Percentiles rank a stretch among this genome's conserved stretches.
Conservation (phyloP, 37 sponge, comb jelly and placozoan genomes). For the Tethya wilhelma region DNA sequence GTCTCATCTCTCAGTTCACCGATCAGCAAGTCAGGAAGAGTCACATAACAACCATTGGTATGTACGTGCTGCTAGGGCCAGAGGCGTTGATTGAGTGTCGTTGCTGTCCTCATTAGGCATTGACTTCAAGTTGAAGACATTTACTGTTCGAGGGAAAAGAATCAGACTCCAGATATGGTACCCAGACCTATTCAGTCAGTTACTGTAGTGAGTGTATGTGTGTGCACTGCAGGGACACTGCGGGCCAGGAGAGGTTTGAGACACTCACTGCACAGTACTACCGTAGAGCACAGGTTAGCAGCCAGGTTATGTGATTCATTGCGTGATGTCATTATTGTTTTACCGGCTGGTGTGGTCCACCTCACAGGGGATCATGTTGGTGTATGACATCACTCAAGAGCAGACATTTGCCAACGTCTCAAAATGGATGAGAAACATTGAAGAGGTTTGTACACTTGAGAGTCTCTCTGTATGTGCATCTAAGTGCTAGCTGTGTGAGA, state of each 20-base stretch:
- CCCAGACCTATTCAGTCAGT: too few relatives aligned
- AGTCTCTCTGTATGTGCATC: conserved; percentile 1
- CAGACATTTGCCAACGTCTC: conserved; percentile 76
- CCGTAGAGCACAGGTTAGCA: conserved; percentile 76
- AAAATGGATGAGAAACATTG: conserved; percentile 82
- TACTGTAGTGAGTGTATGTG: background rate
- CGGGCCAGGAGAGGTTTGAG: conserved; percentile 92
- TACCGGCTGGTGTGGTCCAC: too few relatives aligned
- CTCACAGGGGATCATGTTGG: conserved; percentile 77
- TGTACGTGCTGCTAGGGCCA: conserved; percentile 14
- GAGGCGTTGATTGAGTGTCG: background rate
- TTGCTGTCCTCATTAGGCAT: conserved; percentile 60
- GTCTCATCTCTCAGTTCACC: conserved; percentile 81
- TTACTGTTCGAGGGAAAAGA: conserved; percentile 67
- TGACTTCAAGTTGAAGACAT: conserved; percentile 88
- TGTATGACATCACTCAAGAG: conserved; percentile 86
- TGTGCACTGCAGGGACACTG: conserved; percentile 73
- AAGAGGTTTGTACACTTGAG: conserved; percentile 64
- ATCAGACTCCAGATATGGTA: conserved; percentile 86
- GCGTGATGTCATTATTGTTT: too few relatives aligned
- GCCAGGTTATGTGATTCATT: background rate
- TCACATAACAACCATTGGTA: conserved; percentile 89
- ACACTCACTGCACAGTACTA: conserved; percentile 90
- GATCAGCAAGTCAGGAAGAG: conserved; percentile 68
- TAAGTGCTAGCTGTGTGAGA: too few relatives aligned